Evolutionary conservation across 2,888 invertebrate genomes (phyloP).

Genomic region (Drosophila ustulata): DNA sequence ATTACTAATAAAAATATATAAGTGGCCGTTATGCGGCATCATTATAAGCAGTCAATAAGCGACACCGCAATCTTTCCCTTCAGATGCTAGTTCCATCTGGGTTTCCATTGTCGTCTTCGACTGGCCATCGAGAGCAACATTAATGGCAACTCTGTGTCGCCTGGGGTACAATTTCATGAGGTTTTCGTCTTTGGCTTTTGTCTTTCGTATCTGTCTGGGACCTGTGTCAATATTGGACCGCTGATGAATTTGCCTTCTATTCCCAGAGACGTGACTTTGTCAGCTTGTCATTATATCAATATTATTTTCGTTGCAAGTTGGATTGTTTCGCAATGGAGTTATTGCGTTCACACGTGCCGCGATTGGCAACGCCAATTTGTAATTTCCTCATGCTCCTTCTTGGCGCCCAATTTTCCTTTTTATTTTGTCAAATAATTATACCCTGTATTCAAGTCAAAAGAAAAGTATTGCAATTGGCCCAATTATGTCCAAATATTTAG

Average conservation of each 20-base stretch:
- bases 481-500: neutral
- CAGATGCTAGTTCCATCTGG: constrained; percentile 1
- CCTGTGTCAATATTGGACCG: constrained; percentile 61
- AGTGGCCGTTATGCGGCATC: constrained; percentile 71
- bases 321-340: constrained; percentile 65
- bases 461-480: neutral
- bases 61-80: constrained; percentile 24
- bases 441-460: constrained; percentile 13
- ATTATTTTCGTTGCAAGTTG: constrained; percentile 65
- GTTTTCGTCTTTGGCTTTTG: constrained; percentile 35
- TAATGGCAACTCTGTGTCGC: constrained; percentile 41
- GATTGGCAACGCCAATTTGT: constrained; percentile 62
- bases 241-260: constrained; percentile 70
- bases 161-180: constrained; percentile 49
- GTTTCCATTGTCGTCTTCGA: constrained; percentile 28
- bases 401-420: constrained; percentile 23
- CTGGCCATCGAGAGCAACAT: constrained; percentile 19
- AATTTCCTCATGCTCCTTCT: constrained; percentile 59
- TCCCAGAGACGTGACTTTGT: constrained; percentile 73
- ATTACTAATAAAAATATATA: constrained; percentile 73
- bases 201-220: constrained; percentile 29
- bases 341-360: constrained; percentile 62
- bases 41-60: constrained; percentile 68
- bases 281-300: constrained; percentile 72
- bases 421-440: constrained; percentile 25